phyloP scores from a whole-genome alignment of 2,888 invertebrate genomes.

The Pachycephus smyrnensis region DNA sequence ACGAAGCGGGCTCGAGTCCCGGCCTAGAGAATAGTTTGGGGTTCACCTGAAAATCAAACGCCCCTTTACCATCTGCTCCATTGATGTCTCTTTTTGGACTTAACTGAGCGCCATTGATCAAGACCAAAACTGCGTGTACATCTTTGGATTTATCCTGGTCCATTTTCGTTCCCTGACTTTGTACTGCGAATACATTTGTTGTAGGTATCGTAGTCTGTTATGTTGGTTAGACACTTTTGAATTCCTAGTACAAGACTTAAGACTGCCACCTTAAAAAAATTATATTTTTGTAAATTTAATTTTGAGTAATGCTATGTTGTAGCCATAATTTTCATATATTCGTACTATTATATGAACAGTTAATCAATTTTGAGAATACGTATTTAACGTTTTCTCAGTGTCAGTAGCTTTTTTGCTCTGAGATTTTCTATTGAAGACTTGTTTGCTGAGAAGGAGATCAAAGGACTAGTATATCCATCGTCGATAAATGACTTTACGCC shows the following conservation, averaged over 20 bases:
- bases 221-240: neutral
- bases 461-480: neutral
- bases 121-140: conserved; percentile 36
- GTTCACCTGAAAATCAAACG: conserved; percentile 37
- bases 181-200: neutral
- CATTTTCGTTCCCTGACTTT: neutral
- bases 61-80: conserved; percentile 48
- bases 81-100: conserved; percentile 37
- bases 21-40: conserved; percentile 1
- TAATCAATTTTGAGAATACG: neutral
- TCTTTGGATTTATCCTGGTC: neutral
- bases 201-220: neutral
- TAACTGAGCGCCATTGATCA: conserved; percentile 35
- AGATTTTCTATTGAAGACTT: neutral
- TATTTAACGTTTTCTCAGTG: neutral
- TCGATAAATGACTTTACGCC: no score
- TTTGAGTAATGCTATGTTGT: no score
- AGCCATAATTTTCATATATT: no score
- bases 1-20: conserved; percentile 32
- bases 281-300: neutral
- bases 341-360: no score
- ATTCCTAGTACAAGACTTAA: neutral
- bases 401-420: neutral
- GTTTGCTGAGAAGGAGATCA: neutral
- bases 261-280: neutral